A percentile compares a stretch with the other conserved stretches of the same genome.
Evolutionary conservation across 2,797 vertebrate genomes (phyloP).

Genomic region (Morus bassanus): DNA sequence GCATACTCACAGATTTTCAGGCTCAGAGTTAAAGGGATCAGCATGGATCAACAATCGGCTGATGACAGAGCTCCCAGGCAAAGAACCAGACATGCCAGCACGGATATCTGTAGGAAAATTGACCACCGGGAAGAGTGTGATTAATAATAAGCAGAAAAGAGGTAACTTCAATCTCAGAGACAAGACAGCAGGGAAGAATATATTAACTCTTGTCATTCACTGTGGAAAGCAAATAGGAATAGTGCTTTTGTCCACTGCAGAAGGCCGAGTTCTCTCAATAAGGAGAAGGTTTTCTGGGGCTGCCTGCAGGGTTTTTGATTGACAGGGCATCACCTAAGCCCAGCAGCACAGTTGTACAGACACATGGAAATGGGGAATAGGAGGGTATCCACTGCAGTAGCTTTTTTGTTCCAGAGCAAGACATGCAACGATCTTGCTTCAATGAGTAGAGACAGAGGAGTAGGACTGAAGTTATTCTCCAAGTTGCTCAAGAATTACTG

Average conservation of each 20-base stretch:
- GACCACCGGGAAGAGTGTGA: background rate
- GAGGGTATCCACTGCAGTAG: background rate
- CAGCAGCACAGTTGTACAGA: background rate
- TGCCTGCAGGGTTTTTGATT: background rate
- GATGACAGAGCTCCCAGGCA: conserved; percentile 89
- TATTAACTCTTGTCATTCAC: background rate
- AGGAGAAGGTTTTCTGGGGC: background rate
- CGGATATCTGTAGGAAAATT: conserved; percentile 76
- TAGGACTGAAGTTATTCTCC: background rate
- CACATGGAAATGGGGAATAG: background rate
- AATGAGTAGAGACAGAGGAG: background rate
- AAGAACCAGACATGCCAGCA: conserved; percentile 85
- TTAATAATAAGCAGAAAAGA: background rate
- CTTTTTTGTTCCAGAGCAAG: background rate
- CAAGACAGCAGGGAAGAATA: background rate
- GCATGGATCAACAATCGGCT: conserved; percentile 90
- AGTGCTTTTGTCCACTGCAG: background rate
- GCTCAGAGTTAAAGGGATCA: conserved; percentile 90
- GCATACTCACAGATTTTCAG: conserved; percentile 89
- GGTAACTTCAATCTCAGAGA: background rate
- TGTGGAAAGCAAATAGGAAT: background rate
- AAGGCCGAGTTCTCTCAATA: background rate
- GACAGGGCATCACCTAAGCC: background rate
- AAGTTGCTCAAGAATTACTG: background rate
- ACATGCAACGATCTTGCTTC: background rate